Evolutionary conservation across 2,113 vertebrate species (phyloP).

Genomic region (Microcebus jonahi): DNA sequence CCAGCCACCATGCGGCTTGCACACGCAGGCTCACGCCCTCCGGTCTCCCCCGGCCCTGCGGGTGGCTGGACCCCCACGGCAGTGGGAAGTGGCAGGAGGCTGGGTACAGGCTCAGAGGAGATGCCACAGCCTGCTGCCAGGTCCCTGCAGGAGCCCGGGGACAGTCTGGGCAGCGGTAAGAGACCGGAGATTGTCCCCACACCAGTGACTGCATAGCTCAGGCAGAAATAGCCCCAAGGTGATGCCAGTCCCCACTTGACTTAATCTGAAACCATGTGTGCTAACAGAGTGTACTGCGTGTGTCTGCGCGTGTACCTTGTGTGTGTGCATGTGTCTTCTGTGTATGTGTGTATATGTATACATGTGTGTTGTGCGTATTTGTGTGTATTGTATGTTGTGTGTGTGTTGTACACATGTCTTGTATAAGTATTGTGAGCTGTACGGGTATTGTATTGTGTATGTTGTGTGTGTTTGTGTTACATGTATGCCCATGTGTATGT

Average conservation of each 20-base stretch:
- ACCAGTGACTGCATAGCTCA: accelerated
- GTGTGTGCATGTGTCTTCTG: background rate
- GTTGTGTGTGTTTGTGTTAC: background rate
- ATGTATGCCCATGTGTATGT: background rate
- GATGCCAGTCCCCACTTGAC: accelerated
- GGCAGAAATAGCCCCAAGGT: accelerated
- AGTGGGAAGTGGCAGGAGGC: background rate
- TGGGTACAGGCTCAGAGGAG: background rate
- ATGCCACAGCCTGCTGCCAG: background rate
- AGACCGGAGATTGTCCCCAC: background rate
- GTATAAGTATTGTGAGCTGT: too few relatives aligned
- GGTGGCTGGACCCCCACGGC: too few relatives aligned
- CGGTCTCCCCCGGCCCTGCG: too few relatives aligned
- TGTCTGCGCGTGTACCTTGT: background rate
- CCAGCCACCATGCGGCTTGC: background rate
- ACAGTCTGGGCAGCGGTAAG: background rate
- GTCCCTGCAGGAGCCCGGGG: background rate
- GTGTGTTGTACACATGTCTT: background rate
- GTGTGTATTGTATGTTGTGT: too few relatives aligned
- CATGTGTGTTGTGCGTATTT: background rate
- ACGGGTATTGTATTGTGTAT: too few relatives aligned
- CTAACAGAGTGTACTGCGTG: background rate
- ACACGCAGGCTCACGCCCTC: background rate
- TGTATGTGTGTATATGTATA: background rate
- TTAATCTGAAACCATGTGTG: accelerated